phyloP scores from a whole-genome alignment of 2,113 vertebrate species.

The Marmota monax region DNA sequence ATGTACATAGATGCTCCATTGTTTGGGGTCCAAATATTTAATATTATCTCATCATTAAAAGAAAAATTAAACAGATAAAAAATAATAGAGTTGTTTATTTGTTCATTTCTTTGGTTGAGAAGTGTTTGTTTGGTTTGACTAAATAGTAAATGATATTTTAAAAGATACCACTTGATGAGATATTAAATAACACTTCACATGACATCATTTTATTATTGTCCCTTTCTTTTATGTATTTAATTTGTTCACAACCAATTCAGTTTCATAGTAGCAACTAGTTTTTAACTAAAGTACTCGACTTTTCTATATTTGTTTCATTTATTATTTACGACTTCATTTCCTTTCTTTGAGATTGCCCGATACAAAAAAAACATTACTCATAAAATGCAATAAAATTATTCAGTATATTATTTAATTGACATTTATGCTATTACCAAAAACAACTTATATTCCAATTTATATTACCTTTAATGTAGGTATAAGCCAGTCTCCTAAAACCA shows the following conservation, averaged over 20 bases:
- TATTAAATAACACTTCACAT: not conserved
- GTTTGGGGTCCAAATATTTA: no score
- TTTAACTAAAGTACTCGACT: not conserved
- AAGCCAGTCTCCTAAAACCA: not conserved
- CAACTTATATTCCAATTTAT: slow-evolving; percentile 15
- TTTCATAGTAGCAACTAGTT: not conserved
- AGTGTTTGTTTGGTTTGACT: not conserved
- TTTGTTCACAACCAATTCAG: not conserved
- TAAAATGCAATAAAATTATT: slow-evolving; percentile 18
- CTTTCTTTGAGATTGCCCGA: not conserved
- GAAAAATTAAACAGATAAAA: not conserved
- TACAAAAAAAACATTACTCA: not conserved
- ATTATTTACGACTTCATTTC: not conserved
- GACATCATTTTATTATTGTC: not conserved
- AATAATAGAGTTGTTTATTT: not conserved
- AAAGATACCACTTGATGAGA: not conserved
- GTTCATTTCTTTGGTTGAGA: not conserved
- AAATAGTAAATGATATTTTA: not conserved
- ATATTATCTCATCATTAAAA: not conserved
- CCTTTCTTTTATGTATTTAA: slow-evolving; percentile 35
- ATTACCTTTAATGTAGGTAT: not conserved
- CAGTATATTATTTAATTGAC: slow-evolving; percentile 21
- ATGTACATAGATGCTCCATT: no score
- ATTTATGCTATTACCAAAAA: slow-evolving; percentile 38
- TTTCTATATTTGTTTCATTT: not conserved